phyloP scores from a whole-genome alignment of 2,888 invertebrate genomes.

The Dorcus parallelipipedus region DNA sequence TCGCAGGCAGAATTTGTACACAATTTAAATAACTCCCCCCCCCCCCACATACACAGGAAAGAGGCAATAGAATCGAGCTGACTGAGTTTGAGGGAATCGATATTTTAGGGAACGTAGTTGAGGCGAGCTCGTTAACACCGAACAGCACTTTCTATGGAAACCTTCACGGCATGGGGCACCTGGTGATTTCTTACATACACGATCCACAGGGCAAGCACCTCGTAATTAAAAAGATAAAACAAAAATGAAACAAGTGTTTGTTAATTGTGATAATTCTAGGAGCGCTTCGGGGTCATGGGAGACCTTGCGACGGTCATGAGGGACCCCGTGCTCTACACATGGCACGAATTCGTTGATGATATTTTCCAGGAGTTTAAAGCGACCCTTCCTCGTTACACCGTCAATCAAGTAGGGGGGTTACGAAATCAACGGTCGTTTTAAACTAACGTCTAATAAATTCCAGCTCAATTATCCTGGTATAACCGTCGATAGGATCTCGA shows the following conservation, averaged over 20 bases:
- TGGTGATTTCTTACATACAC: conserved; percentile 71
- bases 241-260: not conserved
- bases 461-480: conserved; percentile 65
- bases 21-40: not conserved
- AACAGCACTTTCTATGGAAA: conserved; percentile 73
- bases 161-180: conserved; percentile 79
- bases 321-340: conserved; percentile 82
- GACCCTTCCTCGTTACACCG: conserved; percentile 63
- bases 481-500: conserved; percentile 55
- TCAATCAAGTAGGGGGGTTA: conserved; percentile 51
- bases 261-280: conserved; percentile 49
- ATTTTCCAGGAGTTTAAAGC: conserved; percentile 73
- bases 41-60: too few species aligned
- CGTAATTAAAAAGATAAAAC: conserved; percentile 46
- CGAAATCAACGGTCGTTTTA: not conserved
- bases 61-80: conserved; percentile 55
- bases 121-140: conserved; percentile 65
- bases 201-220: conserved; percentile 76
- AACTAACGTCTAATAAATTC: not conserved
- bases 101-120: conserved; percentile 74
- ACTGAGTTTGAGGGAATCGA: conserved; percentile 73
- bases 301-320: conserved; percentile 83
- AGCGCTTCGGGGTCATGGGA: conserved; percentile 78
- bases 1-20: not conserved
- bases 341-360: conserved; percentile 77